These are phyloP conservation scores for Crypturellus undulatus DNA, from an alignment of 2,113 vertebrate species.

Conservation along the genomic window DNA sequence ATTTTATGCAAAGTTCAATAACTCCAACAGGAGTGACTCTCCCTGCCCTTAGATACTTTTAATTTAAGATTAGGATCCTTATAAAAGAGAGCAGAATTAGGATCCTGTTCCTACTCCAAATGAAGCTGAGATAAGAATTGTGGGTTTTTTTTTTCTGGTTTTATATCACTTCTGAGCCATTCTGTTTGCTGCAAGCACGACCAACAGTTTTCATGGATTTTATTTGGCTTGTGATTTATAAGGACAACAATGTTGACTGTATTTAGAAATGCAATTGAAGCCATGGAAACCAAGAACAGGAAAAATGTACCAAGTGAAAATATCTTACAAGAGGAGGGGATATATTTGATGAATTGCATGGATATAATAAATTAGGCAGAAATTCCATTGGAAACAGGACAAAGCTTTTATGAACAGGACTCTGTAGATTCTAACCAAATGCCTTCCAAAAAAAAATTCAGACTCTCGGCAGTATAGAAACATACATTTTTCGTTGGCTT, in stretches of 20 bases:
- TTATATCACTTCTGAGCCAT: neutral
- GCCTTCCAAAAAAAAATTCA: neutral
- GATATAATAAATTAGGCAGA: neutral
- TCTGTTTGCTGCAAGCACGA: neutral
- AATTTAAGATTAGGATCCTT: neutral
- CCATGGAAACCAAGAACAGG: neutral
- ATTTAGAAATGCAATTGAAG: constrained; percentile 11
- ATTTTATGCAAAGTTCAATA: neutral
- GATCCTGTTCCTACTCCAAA: neutral
- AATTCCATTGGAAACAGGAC: constrained; percentile 1
- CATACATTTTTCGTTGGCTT: neutral
- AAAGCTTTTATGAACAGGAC: neutral
- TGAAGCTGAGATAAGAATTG: neutral
- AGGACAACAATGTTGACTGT: neutral
- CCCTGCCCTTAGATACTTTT: neutral
- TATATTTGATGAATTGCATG: neutral
- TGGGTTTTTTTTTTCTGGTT: neutral
- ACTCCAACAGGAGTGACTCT: neutral
- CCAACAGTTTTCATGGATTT: neutral
- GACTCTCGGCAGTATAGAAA: neutral
- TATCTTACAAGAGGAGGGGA: neutral
- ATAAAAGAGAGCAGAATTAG: neutral
- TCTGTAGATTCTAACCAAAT: neutral
- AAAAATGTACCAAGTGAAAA: constrained; percentile 27
- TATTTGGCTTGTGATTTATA: neutral